Evolutionary conservation across 2,113 vertebrate genomes (phyloP).

Genomic region (Corvus moneduloides): DNA sequence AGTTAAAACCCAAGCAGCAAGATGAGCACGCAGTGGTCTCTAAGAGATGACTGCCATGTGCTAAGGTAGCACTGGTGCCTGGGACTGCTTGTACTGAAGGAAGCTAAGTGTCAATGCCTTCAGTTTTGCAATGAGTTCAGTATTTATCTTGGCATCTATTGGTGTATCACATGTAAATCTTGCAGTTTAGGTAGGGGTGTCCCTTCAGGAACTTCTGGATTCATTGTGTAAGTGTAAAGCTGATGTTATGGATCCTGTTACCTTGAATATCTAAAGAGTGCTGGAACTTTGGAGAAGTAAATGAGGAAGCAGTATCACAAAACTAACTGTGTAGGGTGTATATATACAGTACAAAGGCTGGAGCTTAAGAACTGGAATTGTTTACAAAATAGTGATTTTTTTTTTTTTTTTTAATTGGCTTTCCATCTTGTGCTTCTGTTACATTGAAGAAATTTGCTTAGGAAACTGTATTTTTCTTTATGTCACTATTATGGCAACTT

Average conservation of each 20-base stretch:
- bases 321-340: neutral
- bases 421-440: neutral
- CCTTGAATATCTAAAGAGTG: neutral
- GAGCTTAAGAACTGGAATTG: neutral
- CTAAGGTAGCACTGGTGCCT: neutral
- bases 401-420: neutral
- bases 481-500: neutral
- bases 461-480: neutral
- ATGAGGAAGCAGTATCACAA: neutral
- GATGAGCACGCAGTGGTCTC: neutral
- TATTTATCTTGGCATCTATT: neutral
- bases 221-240: neutral
- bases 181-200: neutral
- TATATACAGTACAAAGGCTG: neutral
- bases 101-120: neutral
- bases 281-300: neutral
- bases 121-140: neutral
- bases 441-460: neutral
- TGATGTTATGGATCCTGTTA: neutral
- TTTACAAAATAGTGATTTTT: neutral
- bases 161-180: neutral
- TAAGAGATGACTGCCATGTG: neutral
- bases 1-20: neutral
- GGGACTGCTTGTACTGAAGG: neutral
- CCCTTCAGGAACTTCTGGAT: neutral